These are phyloP conservation scores for Drosophila acutilabella DNA, from an alignment of 2,888 invertebrate species.

Conservation along the genomic window DNA sequence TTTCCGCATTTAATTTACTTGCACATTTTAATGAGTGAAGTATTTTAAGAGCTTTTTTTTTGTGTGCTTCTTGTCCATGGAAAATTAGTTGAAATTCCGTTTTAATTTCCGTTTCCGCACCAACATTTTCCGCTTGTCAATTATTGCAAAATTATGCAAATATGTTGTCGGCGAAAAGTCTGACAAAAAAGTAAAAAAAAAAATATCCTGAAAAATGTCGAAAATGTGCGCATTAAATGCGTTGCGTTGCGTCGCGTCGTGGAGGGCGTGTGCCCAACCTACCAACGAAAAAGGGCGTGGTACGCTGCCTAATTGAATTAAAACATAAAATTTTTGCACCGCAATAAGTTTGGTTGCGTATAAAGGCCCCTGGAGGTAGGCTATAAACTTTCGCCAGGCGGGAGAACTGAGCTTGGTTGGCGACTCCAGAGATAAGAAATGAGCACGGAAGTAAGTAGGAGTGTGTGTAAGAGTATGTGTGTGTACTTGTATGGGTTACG, in stretches of 20 bases:
- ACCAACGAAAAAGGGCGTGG: conserved; percentile 18
- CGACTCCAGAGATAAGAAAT: conserved; percentile 45
- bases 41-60: conserved; percentile 2
- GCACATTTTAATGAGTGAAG: conserved; percentile 20
- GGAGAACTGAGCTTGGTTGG: conserved; percentile 24
- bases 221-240: conserved; percentile 65
- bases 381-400: conserved; percentile 57
- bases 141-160: conserved; percentile 79
- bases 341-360: conserved; percentile 63
- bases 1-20: conserved; percentile 26
- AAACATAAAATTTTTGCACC: conserved; percentile 71
- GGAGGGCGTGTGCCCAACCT: not conserved
- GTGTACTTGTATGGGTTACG: conserved; percentile 9
- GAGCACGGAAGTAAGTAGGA: conserved; percentile 17
- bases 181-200: conserved; percentile 20
- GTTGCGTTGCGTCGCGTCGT: conserved; percentile 20
- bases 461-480: not conserved
- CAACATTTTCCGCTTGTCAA: conserved; percentile 79
- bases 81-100: conserved; percentile 74
- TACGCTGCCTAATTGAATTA: conserved; percentile 70
- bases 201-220: conserved; percentile 58
- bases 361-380: conserved; percentile 40
- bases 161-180: conserved; percentile 50
- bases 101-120: conserved; percentile 77
- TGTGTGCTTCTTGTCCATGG: conserved; percentile 19